Evolutionary conservation across 2,113 vertebrate species (phyloP).

Genomic region (Melozone crissalis): DNA sequence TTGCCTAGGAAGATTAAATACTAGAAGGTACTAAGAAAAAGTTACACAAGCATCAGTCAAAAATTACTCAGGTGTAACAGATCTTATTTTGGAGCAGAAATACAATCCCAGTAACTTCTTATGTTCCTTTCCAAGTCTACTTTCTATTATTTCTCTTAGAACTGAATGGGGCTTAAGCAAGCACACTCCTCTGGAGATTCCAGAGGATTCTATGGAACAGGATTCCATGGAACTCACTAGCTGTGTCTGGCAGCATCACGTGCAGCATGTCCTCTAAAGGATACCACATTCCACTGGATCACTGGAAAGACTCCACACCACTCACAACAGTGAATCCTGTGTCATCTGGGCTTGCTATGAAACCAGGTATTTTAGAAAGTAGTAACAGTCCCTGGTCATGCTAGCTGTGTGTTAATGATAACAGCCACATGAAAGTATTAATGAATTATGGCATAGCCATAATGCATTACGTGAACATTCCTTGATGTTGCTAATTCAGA

Average conservation of each 20-base stretch:
- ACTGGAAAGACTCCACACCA: background rate
- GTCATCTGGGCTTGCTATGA: background rate
- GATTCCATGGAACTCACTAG: background rate
- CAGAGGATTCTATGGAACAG: background rate
- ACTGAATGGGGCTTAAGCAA: background rate
- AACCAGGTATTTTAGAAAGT: background rate
- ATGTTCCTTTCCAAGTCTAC: background rate
- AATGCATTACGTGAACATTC: background rate
- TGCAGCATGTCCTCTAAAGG: background rate
- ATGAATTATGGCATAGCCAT: background rate
- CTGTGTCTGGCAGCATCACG: rapidly evolving
- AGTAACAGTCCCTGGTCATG: background rate
- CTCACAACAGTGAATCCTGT: background rate
- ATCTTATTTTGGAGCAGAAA: background rate
- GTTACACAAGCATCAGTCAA: background rate
- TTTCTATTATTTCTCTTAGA: background rate
- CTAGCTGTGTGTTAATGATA: background rate
- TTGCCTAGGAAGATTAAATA: background rate
- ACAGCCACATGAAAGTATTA: background rate
- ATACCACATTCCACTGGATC: background rate
- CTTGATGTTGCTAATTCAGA: background rate
- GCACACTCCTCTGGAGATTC: background rate
- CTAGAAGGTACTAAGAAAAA: background rate
- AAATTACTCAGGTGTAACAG: background rate
- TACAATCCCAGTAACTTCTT: background rate